Evolutionary conservation across 2,113 vertebrate species (phyloP).

Genomic region (Elanoides forficatus): DNA sequence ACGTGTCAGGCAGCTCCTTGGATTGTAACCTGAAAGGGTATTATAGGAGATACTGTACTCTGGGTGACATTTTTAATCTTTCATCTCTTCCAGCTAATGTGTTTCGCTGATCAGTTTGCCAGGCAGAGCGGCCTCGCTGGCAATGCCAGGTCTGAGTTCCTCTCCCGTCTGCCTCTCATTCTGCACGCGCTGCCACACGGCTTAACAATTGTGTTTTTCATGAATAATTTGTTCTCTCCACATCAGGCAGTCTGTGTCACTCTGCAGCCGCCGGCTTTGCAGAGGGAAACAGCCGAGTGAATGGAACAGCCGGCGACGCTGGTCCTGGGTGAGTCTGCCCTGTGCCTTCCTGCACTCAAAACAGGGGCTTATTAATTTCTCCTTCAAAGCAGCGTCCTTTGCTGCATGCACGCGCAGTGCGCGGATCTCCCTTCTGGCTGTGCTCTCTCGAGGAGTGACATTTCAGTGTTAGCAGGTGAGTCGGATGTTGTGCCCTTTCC

Average conservation of each 20-base stretch:
- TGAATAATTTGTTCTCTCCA: constrained; percentile 50
- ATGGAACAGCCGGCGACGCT: background rate
- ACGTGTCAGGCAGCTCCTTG: background rate
- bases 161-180: constrained; percentile 25
- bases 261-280: background rate
- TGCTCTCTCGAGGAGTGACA: background rate
- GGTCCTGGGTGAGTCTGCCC: background rate
- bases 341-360: background rate
- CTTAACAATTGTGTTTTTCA: constrained; percentile 45
- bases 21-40: constrained; percentile 9
- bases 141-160: background rate
- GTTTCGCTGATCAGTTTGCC: background rate
- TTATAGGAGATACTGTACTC: background rate
- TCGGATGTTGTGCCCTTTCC: background rate
- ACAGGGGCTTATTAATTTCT: background rate
- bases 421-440: background rate
- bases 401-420: accelerated
- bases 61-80: constrained; percentile 46
- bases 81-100: constrained; percentile 30
- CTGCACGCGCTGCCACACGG: background rate
- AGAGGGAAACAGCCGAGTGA: background rate
- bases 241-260: constrained; percentile 31
- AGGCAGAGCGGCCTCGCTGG: background rate
- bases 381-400: background rate
- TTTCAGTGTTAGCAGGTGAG: background rate